phyloP scores from a whole-genome alignment of 2,113 vertebrate species.

The Ochotona curzoniae region DNA sequence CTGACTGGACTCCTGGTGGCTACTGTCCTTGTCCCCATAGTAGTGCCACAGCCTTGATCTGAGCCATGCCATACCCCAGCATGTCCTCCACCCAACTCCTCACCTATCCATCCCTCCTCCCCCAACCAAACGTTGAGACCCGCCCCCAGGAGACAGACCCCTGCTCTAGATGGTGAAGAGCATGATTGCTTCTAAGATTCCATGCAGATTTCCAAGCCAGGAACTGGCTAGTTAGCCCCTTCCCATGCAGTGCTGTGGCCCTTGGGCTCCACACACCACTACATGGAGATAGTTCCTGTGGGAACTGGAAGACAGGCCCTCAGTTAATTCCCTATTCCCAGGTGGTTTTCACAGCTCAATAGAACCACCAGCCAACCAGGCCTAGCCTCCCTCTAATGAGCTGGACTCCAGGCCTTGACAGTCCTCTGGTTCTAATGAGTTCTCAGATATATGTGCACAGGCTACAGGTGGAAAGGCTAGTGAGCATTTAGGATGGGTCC shows the following conservation, averaged over 20 bases:
- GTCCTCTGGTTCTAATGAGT: not conserved
- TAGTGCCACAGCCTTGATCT: not conserved
- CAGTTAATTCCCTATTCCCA: not conserved
- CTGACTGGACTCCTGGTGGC: not conserved
- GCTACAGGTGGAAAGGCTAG: not conserved
- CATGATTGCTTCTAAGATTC: not conserved
- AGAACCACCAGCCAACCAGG: not conserved
- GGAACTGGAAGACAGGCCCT: not conserved
- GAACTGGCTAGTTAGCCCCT: not conserved
- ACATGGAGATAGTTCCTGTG: not conserved
- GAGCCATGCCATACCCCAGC: not conserved
- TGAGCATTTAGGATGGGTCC: not conserved
- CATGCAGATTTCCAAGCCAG: not conserved
- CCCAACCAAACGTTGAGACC: not conserved
- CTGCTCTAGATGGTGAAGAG: not conserved
- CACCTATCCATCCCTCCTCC: not conserved
- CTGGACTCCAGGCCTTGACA: not conserved
- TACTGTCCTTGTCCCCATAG: not conserved
- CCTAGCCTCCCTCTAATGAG: constrained; percentile 7
- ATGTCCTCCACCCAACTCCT: no score
- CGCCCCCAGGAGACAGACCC: not conserved
- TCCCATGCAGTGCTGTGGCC: not conserved
- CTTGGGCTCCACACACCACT: not conserved
- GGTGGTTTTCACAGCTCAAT: constrained; percentile 55
- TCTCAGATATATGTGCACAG: not conserved